A percentile compares a stretch with the other conserved stretches of the same genome.
Evolutionary conservation across 2,888 invertebrate genomes (phyloP).

Genomic region (Leptopilina syphax): DNA sequence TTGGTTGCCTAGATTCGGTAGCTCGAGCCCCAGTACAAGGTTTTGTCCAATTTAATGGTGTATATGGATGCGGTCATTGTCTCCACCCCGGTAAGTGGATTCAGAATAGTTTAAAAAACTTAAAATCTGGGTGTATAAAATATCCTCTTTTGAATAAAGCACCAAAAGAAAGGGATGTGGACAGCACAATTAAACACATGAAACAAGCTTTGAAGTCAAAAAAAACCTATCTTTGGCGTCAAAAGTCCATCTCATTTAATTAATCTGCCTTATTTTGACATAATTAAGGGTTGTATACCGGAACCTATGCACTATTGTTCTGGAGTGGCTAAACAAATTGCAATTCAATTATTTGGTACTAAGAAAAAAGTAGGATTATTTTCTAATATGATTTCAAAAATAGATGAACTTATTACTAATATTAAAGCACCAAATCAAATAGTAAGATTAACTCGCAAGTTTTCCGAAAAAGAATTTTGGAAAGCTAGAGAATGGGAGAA

Average conservation of each 20-base stretch:
- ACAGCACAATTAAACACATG: background rate
- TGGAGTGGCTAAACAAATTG: background rate
- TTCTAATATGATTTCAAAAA: background rate
- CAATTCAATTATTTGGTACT: background rate
- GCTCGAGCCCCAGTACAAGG: too few relatives aligned
- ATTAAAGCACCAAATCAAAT: background rate
- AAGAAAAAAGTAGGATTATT: background rate
- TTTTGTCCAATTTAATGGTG: too few relatives aligned
- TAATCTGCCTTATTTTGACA: background rate
- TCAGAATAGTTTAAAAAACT: too few relatives aligned
- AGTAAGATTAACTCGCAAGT: background rate
- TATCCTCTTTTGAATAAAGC: background rate
- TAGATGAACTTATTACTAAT: background rate
- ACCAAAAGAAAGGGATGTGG: background rate
- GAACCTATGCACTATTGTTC: background rate
- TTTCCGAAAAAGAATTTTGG: background rate
- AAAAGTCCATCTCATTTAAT: background rate
- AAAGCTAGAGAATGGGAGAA: background rate
- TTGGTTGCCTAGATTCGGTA: too few relatives aligned
- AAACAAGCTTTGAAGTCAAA: background rate
- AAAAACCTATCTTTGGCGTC: background rate
- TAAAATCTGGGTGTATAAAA: background rate
- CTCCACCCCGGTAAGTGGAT: too few relatives aligned
- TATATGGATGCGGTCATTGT: too few relatives aligned
- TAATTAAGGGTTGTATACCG: background rate